Conservation (phyloP, 2,113 vertebrate species). For the Salvelinus namaycush region DNA sequence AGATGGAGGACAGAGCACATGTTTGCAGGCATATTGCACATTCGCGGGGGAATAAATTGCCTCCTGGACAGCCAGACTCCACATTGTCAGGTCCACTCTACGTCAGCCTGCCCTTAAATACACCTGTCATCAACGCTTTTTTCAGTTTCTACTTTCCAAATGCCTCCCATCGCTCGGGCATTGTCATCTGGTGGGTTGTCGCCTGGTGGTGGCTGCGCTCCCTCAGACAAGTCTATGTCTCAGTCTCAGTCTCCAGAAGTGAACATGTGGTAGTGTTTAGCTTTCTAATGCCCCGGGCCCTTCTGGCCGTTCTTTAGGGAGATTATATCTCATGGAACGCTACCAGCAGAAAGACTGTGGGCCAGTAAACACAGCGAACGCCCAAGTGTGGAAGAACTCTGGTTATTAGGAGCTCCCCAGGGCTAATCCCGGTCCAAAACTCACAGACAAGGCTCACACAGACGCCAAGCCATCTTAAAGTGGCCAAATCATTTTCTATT, state of each 20-base stretch:
- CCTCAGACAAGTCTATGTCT: constrained; percentile 45
- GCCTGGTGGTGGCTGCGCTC: constrained; percentile 37
- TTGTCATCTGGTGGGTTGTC: neutral
- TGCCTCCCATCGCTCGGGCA: constrained; percentile 34
- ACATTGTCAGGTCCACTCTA: constrained; percentile 60
- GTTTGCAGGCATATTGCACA: constrained; percentile 69
- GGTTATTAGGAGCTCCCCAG: constrained; percentile 65
- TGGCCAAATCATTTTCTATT: constrained; percentile 58
- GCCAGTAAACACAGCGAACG: constrained; percentile 70
- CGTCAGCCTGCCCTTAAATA: constrained; percentile 61
- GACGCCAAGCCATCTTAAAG: constrained; percentile 61
- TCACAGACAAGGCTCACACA: constrained; percentile 59
- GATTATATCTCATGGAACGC: constrained; percentile 64
- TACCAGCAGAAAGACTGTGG: constrained; percentile 60
- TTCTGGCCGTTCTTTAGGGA: constrained; percentile 67
- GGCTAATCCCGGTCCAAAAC: constrained; percentile 70
- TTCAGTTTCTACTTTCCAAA: constrained; percentile 55
- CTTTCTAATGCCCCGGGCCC: constrained; percentile 70
- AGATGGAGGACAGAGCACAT: constrained; percentile 65
- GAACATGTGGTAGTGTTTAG: constrained; percentile 80
- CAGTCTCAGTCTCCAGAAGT: constrained; percentile 64
- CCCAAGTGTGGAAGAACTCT: constrained; percentile 71
- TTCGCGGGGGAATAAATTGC: constrained; percentile 66
- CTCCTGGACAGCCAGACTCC: constrained; percentile 56
- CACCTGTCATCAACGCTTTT: constrained; percentile 63